Evolutionary conservation across 2,797 vertebrate species (phyloP).

Genomic region (Sebastes umbrosus): DNA sequence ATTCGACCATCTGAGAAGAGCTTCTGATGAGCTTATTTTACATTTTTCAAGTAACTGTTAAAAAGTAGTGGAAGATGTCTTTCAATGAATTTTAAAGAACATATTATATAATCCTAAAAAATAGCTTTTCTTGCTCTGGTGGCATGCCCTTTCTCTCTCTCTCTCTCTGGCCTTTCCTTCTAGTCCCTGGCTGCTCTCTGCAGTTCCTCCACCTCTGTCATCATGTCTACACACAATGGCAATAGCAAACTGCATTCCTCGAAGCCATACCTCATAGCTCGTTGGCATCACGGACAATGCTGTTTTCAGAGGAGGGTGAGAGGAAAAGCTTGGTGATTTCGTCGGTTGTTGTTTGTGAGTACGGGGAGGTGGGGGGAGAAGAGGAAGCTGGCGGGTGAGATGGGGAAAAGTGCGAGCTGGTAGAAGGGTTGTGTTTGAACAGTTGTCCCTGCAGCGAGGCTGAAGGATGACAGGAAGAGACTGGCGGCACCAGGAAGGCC

Average conservation of each 20-base stretch:
- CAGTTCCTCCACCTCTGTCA: conserved; percentile 33
- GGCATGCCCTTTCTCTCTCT: neutral
- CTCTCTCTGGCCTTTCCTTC: neutral
- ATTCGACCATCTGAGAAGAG: neutral
- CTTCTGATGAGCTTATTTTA: too few relatives aligned
- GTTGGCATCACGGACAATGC: conserved; percentile 49
- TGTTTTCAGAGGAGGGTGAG: conserved; percentile 40
- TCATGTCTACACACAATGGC: conserved; percentile 39
- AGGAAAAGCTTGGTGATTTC: conserved; percentile 30
- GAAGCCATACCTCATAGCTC: conserved; percentile 37
- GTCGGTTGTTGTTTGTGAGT: conserved; percentile 33
- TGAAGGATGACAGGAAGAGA: conserved; percentile 48
- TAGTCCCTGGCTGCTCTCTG: conserved; percentile 11
- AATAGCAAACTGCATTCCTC: conserved; percentile 41
- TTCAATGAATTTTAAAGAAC: neutral
- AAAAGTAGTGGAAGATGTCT: neutral
- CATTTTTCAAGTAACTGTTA: too few relatives aligned
- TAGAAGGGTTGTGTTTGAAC: conserved; percentile 23
- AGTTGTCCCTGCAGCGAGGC: conserved; percentile 5
- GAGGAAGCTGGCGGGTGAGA: conserved; percentile 20
- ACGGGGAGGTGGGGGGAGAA: neutral
- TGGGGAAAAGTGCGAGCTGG: neutral
- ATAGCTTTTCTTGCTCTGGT: neutral
- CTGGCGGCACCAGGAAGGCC: conserved; percentile 25
- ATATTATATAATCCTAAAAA: neutral